Conservation (phyloP, 1,140 invertebrate species). For the Brachionus sp. region DNA sequence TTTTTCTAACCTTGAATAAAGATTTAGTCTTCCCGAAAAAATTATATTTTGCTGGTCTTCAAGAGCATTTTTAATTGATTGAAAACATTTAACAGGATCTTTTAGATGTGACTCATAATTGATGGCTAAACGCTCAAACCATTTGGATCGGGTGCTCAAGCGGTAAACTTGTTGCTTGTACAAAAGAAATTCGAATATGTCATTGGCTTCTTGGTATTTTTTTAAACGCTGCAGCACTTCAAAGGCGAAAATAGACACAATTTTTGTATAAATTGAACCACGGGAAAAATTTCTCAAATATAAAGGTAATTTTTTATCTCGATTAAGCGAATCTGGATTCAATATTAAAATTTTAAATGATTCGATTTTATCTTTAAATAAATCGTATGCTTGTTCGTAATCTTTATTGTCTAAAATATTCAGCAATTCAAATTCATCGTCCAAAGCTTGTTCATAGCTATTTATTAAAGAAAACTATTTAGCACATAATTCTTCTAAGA, state of each 20-base stretch:
- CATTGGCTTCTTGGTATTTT: slow-evolving; percentile 60
- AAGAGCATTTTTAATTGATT: not conserved
- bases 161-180: slow-evolving; percentile 57
- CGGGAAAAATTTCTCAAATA: slow-evolving; percentile 61
- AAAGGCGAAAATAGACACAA: slow-evolving; percentile 58
- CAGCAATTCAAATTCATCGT: slow-evolving; percentile 52
- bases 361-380: slow-evolving; percentile 47
- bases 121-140: slow-evolving; percentile 63
- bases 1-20: not conserved
- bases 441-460: slow-evolving; percentile 52
- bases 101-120: slow-evolving; percentile 63
- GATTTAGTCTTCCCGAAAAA: not conserved
- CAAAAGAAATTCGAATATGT: slow-evolving; percentile 59
- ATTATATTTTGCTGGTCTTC: not conserved
- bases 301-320: slow-evolving; percentile 55
- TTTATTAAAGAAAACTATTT: not conserved
- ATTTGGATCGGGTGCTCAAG: slow-evolving; percentile 60
- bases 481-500: not conserved
- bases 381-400: slow-evolving; percentile 50
- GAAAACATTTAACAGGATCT: slow-evolving; percentile 52
- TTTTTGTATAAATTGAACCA: slow-evolving; percentile 57
- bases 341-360: not conserved
- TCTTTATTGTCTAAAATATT: slow-evolving; percentile 51
- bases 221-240: slow-evolving; percentile 61
- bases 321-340: slow-evolving; percentile 48